Evolutionary conservation across 2,888 invertebrate species (phyloP).

Genomic region (Neoitamus cyanurus): DNA sequence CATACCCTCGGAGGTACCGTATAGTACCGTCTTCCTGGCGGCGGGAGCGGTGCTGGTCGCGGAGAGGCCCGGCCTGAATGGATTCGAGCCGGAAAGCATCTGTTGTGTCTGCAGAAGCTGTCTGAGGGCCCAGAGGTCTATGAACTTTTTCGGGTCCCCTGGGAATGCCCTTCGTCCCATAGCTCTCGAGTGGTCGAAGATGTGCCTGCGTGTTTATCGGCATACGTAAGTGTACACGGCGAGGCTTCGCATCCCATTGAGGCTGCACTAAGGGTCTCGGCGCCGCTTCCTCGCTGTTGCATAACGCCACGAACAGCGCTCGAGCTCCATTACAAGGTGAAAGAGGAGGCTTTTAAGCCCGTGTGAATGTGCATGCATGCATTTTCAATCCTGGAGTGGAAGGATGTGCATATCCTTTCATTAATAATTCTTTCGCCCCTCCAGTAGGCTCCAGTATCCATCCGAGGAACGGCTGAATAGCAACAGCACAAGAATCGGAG

Average conservation of each 20-base stretch:
- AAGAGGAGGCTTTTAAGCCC: conserved; percentile 42
- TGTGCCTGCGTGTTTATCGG: not conserved
- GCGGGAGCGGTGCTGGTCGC: not conserved
- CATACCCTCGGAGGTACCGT: not conserved
- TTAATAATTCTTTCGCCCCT: conserved; percentile 37
- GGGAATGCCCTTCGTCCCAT: conserved; percentile 38
- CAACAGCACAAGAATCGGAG: conserved; percentile 40
- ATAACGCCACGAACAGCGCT: conserved; percentile 25
- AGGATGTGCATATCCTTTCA: conserved; percentile 47
- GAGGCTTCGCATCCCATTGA: conserved; percentile 13
- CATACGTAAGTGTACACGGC: not conserved
- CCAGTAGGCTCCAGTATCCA: conserved; percentile 20
- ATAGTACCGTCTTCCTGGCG: not conserved
- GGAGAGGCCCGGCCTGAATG: not conserved
- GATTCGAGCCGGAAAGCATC: conserved; percentile 40
- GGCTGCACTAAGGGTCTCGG: not conserved
- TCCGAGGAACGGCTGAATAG: conserved; percentile 8
- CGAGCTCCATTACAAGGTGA: conserved; percentile 22
- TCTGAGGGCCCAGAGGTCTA: conserved; percentile 48
- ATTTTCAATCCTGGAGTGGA: conserved; percentile 36
- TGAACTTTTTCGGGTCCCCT: conserved; percentile 50
- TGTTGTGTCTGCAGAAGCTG: conserved; percentile 48
- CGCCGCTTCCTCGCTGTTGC: conserved; percentile 21
- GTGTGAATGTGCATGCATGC: conserved; percentile 43
- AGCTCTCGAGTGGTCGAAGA: conserved; percentile 5